Base-by-base conservation (phyloP, 1,140 invertebrate species). In the Sitobion miscanthi region DNA sequence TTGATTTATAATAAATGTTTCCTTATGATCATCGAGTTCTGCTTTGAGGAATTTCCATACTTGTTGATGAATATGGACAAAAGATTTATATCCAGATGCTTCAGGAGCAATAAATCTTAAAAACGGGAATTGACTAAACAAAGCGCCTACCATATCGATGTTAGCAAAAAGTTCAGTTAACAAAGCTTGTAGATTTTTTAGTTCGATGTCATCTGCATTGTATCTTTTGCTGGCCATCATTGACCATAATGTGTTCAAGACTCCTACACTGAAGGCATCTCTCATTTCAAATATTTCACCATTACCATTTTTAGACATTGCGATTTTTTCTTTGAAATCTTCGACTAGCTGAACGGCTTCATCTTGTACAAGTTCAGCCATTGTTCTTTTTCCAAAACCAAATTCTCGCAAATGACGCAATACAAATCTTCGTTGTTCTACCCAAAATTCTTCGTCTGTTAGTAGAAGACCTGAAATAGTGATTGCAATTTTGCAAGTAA, bases 241-340 rank as follows among this genome's bases (percentile, higher is more conserved):
- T 91, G 96, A 96, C 97, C 98, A 99, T 1, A 99, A 95, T 0
- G 97, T 97, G 94, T 99, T 99, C 23, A 98, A 95, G 54, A 98
- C 97, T 93, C 97, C 97, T 1, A 97, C 96, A 57, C 96, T 96
- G 94, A 98, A 98, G 54, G 97, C 96, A 93, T 97, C 96, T 62
- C 97, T 96, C 97, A 98, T 97, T 93, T 96, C 95, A 2, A 96
- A 94, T 3, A 96, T 94, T 1, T 96, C 94, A 8, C 96, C 95
- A 94, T 21, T 95, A 1, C 90, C 90, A 25, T 94, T 52, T 54
- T 35, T 82, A 11, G 91, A 91, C 20, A 95, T 94, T 0, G 94
- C 94, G 4, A 96, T 94, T 91, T 96, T 95, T 0, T 94, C 94
- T 47, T 96, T 96, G 69, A 96, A 95, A 91, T 96, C 96, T 11